These are phyloP conservation scores for Magallana angulata DNA, from an alignment of 1,140 invertebrate species.

Conservation along the genomic window DNA sequence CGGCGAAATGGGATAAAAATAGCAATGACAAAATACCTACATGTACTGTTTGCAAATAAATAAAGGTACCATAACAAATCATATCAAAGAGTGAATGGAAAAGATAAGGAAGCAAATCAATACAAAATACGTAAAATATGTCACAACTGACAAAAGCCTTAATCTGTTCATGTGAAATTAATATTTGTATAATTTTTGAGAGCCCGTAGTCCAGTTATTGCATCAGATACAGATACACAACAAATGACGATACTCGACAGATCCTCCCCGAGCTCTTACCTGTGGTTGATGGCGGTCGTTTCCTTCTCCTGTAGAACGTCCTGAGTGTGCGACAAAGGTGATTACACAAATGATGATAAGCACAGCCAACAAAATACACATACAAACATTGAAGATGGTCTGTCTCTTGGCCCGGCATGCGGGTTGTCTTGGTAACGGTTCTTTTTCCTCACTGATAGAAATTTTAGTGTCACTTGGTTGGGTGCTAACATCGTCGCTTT, in stretches of 20 bases:
- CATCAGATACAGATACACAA: no score
- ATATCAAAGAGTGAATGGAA: no score
- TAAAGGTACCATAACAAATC: not conserved
- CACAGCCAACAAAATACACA: not conserved
- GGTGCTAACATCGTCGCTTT: not conserved
- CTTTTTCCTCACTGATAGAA: not conserved
- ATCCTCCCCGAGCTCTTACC: not conserved
- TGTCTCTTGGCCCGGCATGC: not conserved
- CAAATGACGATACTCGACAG: no score
- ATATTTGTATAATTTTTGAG: no score
- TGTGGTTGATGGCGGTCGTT: not conserved
- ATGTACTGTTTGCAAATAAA: not conserved
- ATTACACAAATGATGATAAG: not conserved
- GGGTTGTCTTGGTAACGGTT: not conserved
- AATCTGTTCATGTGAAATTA: no score
- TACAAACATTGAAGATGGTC: not conserved
- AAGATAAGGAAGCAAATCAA: no score
- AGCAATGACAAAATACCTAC: not conserved
- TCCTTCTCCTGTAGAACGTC: not conserved
- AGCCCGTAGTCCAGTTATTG: no score
- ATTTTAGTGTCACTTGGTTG: not conserved
- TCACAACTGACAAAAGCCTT: no score
- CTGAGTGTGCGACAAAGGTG: not conserved
- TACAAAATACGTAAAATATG: no score
- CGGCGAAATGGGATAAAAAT: slow-evolving; percentile 5